Percentiles rank a stretch among this genome's conserved stretches.
Conservation (phyloP, 2,797 vertebrate genomes). For the Sciaenops ocellatus region DNA sequence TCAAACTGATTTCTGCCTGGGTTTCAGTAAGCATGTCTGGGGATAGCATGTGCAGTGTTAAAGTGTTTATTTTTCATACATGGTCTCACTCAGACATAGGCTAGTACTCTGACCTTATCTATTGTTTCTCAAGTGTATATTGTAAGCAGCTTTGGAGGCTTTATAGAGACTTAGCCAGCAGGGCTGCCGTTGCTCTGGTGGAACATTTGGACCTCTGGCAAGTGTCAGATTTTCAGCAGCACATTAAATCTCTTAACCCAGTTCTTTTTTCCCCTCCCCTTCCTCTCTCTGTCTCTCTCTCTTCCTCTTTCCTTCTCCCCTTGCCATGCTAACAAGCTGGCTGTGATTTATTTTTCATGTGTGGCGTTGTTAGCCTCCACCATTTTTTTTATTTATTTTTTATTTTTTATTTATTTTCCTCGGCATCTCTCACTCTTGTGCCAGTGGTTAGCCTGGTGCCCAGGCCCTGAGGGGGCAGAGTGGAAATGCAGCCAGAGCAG, state of each 20-base stretch:
- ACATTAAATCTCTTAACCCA: slow-evolving; percentile 84
- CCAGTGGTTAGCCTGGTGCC: slow-evolving; percentile 76
- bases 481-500: slow-evolving; percentile 71
- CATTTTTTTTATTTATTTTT: slow-evolving; percentile 34
- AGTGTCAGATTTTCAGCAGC: slow-evolving; percentile 83
- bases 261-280: slow-evolving; percentile 55
- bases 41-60: slow-evolving; percentile 41
- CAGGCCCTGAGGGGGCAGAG: slow-evolving; percentile 59
- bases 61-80: slow-evolving; percentile 72
- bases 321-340: slow-evolving; percentile 78
- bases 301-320: slow-evolving; percentile 42
- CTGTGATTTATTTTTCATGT: slow-evolving; percentile 83
- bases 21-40: slow-evolving; percentile 41
- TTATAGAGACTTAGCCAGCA: slow-evolving; percentile 79
- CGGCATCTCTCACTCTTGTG: slow-evolving; percentile 65
- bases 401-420: slow-evolving; percentile 17
- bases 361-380: slow-evolving; percentile 66
- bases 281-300: slow-evolving; percentile 37
- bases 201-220: slow-evolving; percentile 83
- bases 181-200: slow-evolving; percentile 75
- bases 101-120: slow-evolving; percentile 78
- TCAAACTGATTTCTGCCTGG: neutral
- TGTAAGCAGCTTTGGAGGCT: slow-evolving; percentile 82
- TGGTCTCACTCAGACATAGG: slow-evolving; percentile 67
- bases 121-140: slow-evolving; percentile 84